phyloP scores from a whole-genome alignment of 2,888 invertebrate genomes.

The Euclidia mi region DNA sequence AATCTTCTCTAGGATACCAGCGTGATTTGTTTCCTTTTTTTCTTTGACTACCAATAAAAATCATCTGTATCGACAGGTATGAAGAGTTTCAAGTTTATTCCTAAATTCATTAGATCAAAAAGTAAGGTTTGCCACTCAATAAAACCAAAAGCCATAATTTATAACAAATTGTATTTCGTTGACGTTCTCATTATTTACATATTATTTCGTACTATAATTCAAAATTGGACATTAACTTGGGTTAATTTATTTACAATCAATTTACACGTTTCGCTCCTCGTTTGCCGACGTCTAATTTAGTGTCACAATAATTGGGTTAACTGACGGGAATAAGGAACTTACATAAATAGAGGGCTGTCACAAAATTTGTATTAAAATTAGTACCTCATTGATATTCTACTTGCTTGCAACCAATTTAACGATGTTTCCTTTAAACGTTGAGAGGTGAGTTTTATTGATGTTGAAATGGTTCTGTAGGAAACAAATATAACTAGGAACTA shows the following conservation, averaged over 20 bases:
- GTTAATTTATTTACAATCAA: slow-evolving; percentile 51
- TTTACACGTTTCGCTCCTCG: slow-evolving; percentile 42
- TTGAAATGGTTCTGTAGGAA: not conserved
- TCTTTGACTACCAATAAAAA: too few relatives aligned
- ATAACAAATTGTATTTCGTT: slow-evolving; percentile 68
- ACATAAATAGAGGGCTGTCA: slow-evolving; percentile 30
- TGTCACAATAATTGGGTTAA: slow-evolving; percentile 43
- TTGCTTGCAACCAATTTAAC: slow-evolving; percentile 22
- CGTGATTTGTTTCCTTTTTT: too few relatives aligned
- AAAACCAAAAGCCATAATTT: slow-evolving; percentile 43
- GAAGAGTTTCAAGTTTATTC: too few relatives aligned
- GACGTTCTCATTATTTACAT: slow-evolving; percentile 62
- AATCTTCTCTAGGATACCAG: too few relatives aligned
- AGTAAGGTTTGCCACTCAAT: too few relatives aligned
- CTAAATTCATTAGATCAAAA: too few relatives aligned
- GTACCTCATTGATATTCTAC: slow-evolving; percentile 40
- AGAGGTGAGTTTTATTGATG: not conserved
- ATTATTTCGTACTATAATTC: slow-evolving; percentile 46
- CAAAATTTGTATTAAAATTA: slow-evolving; percentile 38
- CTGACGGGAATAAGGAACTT: slow-evolving; percentile 29
- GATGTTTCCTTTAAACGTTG: slow-evolving; percentile 26
- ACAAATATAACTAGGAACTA: too few relatives aligned
- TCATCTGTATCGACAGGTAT: too few relatives aligned
- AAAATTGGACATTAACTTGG: slow-evolving; percentile 53
- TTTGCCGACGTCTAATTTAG: slow-evolving; percentile 34